Evolutionary conservation across 2,113 vertebrate genomes (phyloP), one percentile per base, ranked within the genome.

Genomic region (Macheiramphus alcinus): DNA sequence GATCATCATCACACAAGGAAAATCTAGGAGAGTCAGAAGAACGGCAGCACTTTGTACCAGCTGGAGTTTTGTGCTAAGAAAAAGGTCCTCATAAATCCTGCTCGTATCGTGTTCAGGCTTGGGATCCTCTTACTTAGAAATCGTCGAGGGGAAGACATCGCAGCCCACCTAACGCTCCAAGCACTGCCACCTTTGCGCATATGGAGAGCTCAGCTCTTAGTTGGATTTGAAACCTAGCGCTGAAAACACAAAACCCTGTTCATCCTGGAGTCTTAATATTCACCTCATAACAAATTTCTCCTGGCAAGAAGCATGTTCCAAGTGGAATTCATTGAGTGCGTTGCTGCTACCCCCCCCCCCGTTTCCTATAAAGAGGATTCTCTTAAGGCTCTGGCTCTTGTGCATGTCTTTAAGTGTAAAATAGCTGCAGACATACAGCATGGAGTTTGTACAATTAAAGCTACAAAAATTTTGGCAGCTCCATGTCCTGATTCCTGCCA

Each of bases 61-160:
- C n/a, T 25, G 59, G 80, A 83, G 50, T 22, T 81, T 7, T 34
- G 50, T 34, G 34, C n/a, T 29, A 4, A 42, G 85, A 25, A 75
- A 84, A 71, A 32, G 16, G 9, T 32, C 36, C 15, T 29, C 16
- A 2, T 23, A 11, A 42, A 53, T 53, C 47, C 75, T 63, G 65
- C 56, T 58, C 9, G 0, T 12, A 2, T 5, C 13, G 0, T 32
- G 31, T 7, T 34, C 3, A 0, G 52, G 38, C 25, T 7, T 31
- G 19, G 31, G 42, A 27, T 52, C 45, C 48, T 80, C 16, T 15
- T 16, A 4, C 22, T 53, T 32, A 29, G 63, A 18, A 15, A 6
- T 10, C 1, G 0, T 16, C 1, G 0, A 43, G 10, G 50, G 18
- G 43, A 45, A 13, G 70, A 9, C 38, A 1, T 19, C 3, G 3